These are phyloP conservation scores for Hyalella azteca DNA, from an alignment of 2,888 invertebrate species.

Conservation along the genomic window DNA sequence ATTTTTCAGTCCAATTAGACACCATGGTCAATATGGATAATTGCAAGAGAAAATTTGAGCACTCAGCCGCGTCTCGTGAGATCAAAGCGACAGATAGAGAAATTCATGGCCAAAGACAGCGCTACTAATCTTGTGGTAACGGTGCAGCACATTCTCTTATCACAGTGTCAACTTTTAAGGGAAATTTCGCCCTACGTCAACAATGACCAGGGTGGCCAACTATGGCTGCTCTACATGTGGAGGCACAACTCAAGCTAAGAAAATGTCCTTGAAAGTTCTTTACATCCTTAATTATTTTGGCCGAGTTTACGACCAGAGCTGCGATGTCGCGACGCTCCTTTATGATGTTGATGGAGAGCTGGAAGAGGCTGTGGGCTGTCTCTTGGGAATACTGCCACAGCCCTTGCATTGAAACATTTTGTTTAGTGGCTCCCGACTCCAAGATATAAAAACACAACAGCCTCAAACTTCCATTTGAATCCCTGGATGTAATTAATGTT, in stretches of 20 bases:
- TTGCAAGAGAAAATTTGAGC: background rate
- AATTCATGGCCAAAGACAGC: slow-evolving; percentile 26
- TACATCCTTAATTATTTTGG: slow-evolving; percentile 37
- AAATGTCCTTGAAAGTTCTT: slow-evolving; percentile 33
- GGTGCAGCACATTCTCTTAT: slow-evolving; percentile 23
- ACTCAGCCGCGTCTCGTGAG: background rate
- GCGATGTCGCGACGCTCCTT: slow-evolving; percentile 36
- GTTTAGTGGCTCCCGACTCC: background rate
- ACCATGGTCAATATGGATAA: background rate
- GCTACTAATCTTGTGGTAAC: slow-evolving; percentile 22
- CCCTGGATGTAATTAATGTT: no score
- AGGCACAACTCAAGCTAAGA: slow-evolving; percentile 36
- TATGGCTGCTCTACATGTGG: background rate
- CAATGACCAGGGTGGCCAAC: background rate
- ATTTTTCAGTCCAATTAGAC: no score
- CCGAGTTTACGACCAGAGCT: slow-evolving; percentile 32
- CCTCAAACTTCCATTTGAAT: no score
- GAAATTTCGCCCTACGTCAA: slow-evolving; percentile 6
- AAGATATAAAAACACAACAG: no score
- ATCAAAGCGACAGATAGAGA: slow-evolving; percentile 12
- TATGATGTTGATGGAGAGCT: slow-evolving; percentile 35
- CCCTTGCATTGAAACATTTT: slow-evolving; percentile 20
- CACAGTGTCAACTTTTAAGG: background rate
- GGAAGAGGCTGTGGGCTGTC: slow-evolving; percentile 20
- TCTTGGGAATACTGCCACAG: slow-evolving; percentile 15